Base-by-base conservation (phyloP, 2,113 vertebrate species). In the Columba livia region DNA sequence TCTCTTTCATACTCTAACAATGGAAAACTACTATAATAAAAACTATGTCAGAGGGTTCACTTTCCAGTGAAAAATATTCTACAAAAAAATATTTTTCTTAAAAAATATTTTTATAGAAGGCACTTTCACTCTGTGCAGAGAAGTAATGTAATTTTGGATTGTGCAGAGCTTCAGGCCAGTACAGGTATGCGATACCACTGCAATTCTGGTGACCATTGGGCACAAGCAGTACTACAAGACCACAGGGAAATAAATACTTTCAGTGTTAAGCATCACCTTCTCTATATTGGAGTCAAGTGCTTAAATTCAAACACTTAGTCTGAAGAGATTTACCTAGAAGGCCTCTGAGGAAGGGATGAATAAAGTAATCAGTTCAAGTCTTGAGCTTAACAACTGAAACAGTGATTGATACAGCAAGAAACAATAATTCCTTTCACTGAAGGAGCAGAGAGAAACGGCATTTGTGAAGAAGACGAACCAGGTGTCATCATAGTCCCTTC, bases 161-260 rank as follows among this genome's bases (percentile, higher is more conserved):
- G 8, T 28, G 16, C 9, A 54, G 36, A 51, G 28, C 40, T 89
- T 73, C 36, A 50, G 47, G 26, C 10, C 14, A 60, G 16, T 38
- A 11, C 5, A 24, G 12, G 7, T 50, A 9, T 7, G 57, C 5
- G 2, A 62, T n/a, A n/a, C 1, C 0, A 20, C 25, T 79, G 31
- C 74, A 82, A 7, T 42, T 53, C 25, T 57, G n/a, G 36, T 81
- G 19, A n/a, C 14, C 31, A 23, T 5, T n/a, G 48, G 21, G 34
- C 31, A 58, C 18, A 85, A 78, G 9, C 4, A 24, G 11, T n/a
- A 14, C 10, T 50, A 21, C 26, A 69, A 81, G 42, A 79, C 4
- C 31, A 66, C 66, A 70, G 7, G 21, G 26, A 93, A 80, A 44
- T 13, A 73, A 56, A 23, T 51, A n/a, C 8, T 60, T 82, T n/a